Evolutionary conservation across 2,797 vertebrate species (phyloP), one percentile per base, ranked within the genome.

Genomic region (Champsocephalus esox): DNA sequence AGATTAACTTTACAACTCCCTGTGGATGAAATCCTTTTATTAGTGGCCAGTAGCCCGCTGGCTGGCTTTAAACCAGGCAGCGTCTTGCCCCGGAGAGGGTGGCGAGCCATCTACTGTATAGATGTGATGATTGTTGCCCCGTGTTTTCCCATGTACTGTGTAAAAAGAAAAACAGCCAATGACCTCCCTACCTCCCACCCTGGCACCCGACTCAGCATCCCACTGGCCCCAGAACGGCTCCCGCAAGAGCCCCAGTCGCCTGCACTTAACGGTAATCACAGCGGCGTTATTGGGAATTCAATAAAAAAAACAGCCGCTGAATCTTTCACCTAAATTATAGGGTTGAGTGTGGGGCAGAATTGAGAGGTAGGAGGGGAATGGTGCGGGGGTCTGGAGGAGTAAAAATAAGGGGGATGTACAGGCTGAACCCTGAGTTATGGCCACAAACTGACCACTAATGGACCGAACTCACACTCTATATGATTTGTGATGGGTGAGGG

Each of bases 261-360:
- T 59, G 49, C 77, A 87, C 83, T 89, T 85, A 84, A 86, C 48
- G 64, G 82, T 84, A 92, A 91, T 93, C 86, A 83, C 73, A 68
- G 69, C 79, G n/a, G 83, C 75, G 75, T 92, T 90, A 93, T 88
- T 92, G 81, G 64, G 87, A 90, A 90, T 91, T 88, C 90, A 91
- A 93, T 92, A 90, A 93, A 87, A 93, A 90, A 81, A 92, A 91
- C 82, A 90, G 88, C 79, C 79, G 71, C 87, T 79, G 85, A 89
- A 90, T 92, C 73, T 92, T 89, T 89, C 81, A 79, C 85, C 79
- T 63, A 92, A 94, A 94, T 94, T 91, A 91, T 55, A 89, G 88
- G 90, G 79, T 88, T 90, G 79, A 78, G 56, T 61, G 45, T 86
- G 77, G 78, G 81, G 81, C 79, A 67, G 77, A 28, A 76, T 61